These are phyloP conservation scores for Synodontis membranacea DNA, from an alignment of 2,113 vertebrate species.

Conservation along the genomic window DNA sequence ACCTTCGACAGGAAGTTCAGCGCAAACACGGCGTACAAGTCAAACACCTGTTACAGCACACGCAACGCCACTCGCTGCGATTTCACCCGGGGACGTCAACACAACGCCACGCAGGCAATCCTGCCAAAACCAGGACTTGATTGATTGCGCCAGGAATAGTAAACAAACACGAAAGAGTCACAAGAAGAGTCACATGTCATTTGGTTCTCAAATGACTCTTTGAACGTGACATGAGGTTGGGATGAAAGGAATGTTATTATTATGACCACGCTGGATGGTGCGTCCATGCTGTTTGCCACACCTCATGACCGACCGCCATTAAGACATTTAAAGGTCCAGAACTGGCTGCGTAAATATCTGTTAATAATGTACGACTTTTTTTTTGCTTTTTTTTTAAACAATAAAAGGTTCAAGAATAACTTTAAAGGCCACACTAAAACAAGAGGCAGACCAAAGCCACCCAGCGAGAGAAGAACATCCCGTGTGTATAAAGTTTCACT, in stretches of 20 bases:
- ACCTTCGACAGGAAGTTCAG: constrained; percentile 5
- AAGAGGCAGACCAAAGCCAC: background rate
- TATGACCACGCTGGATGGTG: background rate
- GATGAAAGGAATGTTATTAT: background rate
- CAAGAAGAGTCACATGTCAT: background rate
- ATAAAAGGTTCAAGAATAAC: background rate
- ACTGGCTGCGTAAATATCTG: background rate
- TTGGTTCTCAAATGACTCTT: background rate
- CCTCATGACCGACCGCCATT: background rate
- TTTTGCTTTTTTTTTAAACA: background rate
- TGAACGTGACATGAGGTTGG: background rate
- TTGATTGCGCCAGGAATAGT: background rate
- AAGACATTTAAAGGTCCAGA: background rate
- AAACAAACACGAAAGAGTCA: background rate
- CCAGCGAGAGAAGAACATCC: background rate
- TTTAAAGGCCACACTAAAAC: background rate
- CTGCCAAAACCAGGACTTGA: background rate
- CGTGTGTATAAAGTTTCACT: background rate
- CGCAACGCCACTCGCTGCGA: constrained; percentile 1
- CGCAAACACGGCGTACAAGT: background rate
- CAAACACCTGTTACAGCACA: constrained; percentile 41
- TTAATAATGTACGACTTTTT: background rate
- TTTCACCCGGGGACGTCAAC: background rate
- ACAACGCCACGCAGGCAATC: background rate
- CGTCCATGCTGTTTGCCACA: background rate